Base-by-base conservation (phyloP, 2,888 invertebrate genomes). In the Peribatodes rhomboidaria region DNA sequence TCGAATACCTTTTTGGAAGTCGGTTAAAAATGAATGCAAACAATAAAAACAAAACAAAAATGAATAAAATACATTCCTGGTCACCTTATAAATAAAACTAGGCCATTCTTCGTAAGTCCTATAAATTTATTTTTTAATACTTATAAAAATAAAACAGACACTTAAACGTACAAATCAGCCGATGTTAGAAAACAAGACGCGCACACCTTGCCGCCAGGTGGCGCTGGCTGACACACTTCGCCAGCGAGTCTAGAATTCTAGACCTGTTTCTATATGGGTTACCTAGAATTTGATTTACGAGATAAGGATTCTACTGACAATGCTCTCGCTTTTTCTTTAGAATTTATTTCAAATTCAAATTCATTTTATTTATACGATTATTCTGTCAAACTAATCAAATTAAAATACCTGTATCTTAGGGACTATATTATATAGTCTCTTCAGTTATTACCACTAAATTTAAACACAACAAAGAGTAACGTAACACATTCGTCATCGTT, bases 201-300 rank as follows among this genome's bases (percentile, higher is more conserved):
- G 79, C 78, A 78, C 78, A 76, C 78, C 80, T 79, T 76, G 77
- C 76, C 71, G 80, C 82, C 87, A 82, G 85, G 81, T 86, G 87
- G 74, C 70, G 44, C 66, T 71, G 71, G 75, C 74, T 76, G 74
- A 70, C 74, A 75, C 79, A 83, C 84, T 83, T 83, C 79, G 80
- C 74, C 74, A 68, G 86, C 82, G 71, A 77, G 16, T 42, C 33
- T 60, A 55, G 50, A 8, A 4, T n/a, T 50, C 16, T 35, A 50
- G 35, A 50, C 50, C 20, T 10, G 47, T 49, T 49, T 31, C 52
- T 67, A 52, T 50, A 47, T 57, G 55, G 59, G 59, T 50, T 56
- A 65, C 42, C 20, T 53, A 47, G 10, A 46, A 20, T 33, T 54
- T 33, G 41, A 49, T 49, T 41, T 54, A 54, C 37, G n/a, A 13